Evolutionary conservation across 2,888 invertebrate species (phyloP), one percentile per base, ranked within the genome.

Genomic region (Ectemnius lituratus): DNA sequence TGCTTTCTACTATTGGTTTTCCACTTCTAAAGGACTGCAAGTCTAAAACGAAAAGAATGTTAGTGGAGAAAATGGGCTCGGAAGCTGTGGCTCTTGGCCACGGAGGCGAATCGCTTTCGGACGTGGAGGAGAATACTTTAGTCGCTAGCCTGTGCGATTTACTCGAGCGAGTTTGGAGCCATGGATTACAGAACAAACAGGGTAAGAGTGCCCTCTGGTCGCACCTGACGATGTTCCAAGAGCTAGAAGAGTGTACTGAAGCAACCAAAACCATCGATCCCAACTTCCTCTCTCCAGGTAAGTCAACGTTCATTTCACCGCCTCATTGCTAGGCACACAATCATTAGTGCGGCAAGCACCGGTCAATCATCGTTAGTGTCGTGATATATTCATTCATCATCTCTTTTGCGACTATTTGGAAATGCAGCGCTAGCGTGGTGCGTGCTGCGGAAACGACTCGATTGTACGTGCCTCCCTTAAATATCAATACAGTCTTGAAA

Each of bases 151-250:
- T 99, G 4, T 99, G 99, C 91, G 99, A 99, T 92, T 93, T 99
- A 67, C 91, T 99, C 62, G 99, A 99, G 91, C 93, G 99, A 81
- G 96, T 99, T 28, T 99, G 99, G 99, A 97, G 98, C 0, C 99
- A 99, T 88, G 99, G 99, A 0, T 92, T 99, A 65, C 98, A 98
- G 86, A 96, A 95, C 75, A 99, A 99, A 91, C 96, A 98, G 92
- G 98, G 99, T 8, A 99, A 99, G 92, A 99, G 99, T 0, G 98
- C 99, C 0, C 92, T 99, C 4, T 99, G 99, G 99, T 96, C 97
- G 74, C 98, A 99, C 91, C 93, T 99, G 68, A 94, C 95, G 16
- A 96, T 96, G 88, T 99, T 96, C 89, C 96, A 98, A 87, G 97
- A 98, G 87, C 89, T 95, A 84, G 96, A 96, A 88, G 96, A 96